Conservation (phyloP, 2,888 invertebrate genomes). For the Seira sanloemensis region DNA sequence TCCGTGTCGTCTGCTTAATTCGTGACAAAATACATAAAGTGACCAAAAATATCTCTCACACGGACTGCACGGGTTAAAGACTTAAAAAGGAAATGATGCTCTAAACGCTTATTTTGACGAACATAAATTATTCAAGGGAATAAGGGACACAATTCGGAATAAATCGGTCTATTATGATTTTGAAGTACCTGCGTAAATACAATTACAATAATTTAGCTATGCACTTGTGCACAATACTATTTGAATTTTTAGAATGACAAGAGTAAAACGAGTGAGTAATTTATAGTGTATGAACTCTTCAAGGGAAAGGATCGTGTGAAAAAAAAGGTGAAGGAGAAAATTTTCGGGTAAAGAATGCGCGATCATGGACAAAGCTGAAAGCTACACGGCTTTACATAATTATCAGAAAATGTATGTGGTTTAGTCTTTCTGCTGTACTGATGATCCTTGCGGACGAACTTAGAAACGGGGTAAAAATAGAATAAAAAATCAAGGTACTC, state of each 20-base stretch:
- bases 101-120: not conserved
- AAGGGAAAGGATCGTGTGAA: not conserved
- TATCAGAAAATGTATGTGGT: too few relatives aligned
- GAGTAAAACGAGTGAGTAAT: not conserved
- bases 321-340: not conserved
- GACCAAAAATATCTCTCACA: constrained; percentile 46
- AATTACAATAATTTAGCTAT: too few relatives aligned
- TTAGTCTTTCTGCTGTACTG: too few relatives aligned
- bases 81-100: too few relatives aligned
- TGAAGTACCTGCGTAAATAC: not conserved
- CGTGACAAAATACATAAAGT: constrained; percentile 54
- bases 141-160: not conserved
- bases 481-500: too few relatives aligned
- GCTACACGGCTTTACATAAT: too few relatives aligned
- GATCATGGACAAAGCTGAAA: not conserved
- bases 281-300: not conserved
- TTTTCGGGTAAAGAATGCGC: too few relatives aligned
- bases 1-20: constrained; percentile 54
- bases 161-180: not conserved
- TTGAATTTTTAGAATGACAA: too few relatives aligned
- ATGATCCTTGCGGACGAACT: too few relatives aligned
- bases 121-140: not conserved
- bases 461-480: too few relatives aligned
- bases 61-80: too few relatives aligned
- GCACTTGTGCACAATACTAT: too few relatives aligned